Evolutionary conservation across 2,888 invertebrate genomes (phyloP).

Genomic region (Drosophila diplacantha): DNA sequence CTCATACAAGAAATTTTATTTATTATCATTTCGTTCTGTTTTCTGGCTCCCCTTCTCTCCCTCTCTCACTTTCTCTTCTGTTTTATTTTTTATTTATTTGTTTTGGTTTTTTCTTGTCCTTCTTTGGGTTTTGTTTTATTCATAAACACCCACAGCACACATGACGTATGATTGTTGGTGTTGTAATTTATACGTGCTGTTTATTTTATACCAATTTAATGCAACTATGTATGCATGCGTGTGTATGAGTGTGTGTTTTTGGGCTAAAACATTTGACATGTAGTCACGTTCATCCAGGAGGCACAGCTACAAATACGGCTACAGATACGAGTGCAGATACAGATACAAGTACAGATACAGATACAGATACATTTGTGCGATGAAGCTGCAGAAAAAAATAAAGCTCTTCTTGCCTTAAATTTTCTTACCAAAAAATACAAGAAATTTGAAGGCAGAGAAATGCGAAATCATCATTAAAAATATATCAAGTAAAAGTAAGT

Average conservation of each 20-base stretch:
- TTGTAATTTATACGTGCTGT: slow-evolving; percentile 69
- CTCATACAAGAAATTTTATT: slow-evolving; percentile 36
- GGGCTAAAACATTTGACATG: slow-evolving; percentile 54
- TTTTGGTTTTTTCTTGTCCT: slow-evolving; percentile 11
- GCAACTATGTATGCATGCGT: slow-evolving; percentile 48
- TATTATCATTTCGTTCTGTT: slow-evolving; percentile 38
- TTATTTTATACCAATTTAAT: slow-evolving; percentile 71
- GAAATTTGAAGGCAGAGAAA: background rate
- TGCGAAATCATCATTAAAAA: background rate
- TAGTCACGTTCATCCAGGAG: slow-evolving; percentile 39
- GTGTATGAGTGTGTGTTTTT: slow-evolving; percentile 15
- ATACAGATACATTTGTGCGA: background rate
- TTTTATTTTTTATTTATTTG: slow-evolving; percentile 24
- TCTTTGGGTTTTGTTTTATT: slow-evolving; percentile 29
- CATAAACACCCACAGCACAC: slow-evolving; percentile 22
- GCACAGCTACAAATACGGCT: slow-evolving; percentile 6
- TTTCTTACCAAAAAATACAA: background rate
- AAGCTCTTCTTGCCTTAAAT: background rate
- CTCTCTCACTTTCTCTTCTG: background rate
- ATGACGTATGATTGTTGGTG: slow-evolving; percentile 39
- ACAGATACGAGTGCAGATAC: background rate
- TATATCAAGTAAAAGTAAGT: background rate
- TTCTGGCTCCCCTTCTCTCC: background rate
- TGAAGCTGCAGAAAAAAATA: slow-evolving; percentile 6
- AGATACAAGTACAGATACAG: background rate